phyloP scores from a whole-genome alignment of 64 coral and sea anemone genomes.

The Montipora cactus region DNA sequence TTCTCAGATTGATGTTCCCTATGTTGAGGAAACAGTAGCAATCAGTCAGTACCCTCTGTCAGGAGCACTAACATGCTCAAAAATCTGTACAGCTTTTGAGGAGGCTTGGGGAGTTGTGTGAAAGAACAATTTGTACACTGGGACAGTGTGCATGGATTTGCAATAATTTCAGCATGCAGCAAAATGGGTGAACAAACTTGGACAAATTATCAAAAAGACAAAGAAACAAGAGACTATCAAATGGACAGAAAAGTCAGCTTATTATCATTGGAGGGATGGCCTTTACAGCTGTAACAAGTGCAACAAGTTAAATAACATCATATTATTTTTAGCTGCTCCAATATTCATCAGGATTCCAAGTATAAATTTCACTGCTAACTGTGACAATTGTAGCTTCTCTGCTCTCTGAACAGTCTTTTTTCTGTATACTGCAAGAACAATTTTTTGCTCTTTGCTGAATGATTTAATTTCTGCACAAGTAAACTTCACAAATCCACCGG shows the following conservation, averaged over 20 bases:
- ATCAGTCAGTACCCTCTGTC: constrained; percentile 96
- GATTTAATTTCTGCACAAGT: too few species aligned
- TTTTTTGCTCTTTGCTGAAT: too few species aligned
- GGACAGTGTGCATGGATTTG: background rate
- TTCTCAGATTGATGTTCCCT: constrained; percentile 88
- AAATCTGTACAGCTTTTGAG: constrained; percentile 96
- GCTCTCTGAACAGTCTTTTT: too few species aligned
- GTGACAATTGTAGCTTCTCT: too few species aligned
- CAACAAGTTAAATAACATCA: too few species aligned
- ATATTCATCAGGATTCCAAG: too few species aligned
- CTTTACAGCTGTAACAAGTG: too few species aligned
- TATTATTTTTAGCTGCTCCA: too few species aligned
- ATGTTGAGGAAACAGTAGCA: constrained; percentile 90
- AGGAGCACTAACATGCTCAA: constrained; percentile 91
- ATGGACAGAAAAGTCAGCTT: background rate
- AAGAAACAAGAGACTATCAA: background rate
- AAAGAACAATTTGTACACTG: background rate
- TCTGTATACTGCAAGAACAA: too few species aligned
- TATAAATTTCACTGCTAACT: too few species aligned
- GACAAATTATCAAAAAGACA: background rate
- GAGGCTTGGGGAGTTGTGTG: constrained; percentile 97
- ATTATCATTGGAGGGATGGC: background rate
- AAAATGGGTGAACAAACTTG: background rate
- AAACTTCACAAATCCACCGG: too few species aligned
- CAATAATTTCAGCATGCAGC: background rate